Base-by-base conservation (phyloP, 2,888 invertebrate species). In the Gonocerus acuteangulatus region DNA sequence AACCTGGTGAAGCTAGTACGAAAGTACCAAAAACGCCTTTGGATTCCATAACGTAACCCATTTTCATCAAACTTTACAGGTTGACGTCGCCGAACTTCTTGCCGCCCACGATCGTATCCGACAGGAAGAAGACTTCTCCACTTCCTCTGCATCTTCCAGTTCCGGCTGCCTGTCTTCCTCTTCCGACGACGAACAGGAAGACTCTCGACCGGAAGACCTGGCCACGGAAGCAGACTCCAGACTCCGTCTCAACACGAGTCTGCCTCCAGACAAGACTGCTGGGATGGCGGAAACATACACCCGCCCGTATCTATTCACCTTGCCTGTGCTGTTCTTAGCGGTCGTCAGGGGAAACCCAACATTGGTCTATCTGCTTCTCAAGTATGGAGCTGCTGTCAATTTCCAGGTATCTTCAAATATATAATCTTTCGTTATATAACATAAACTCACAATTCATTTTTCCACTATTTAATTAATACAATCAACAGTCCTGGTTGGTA, bases 291-390 rank as follows among this genome's bases (percentile, higher is more conserved):
- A 74, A 34, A 75, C 75, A 58, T 79, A 80, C 68, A 76, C 75
- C 9, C 73, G 77, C 27, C 77, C 77, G 7, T 75, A 77, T 62
- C 72, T 82, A 27, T 76, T 79, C 69, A 75, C 76, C 11, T 72
- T 81, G 57, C 80, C 81, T 1, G 80, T 81, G n/a, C 71, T 82
- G 34, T 82, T 78, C 66, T 72, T 80, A 49, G 80, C 81, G 1
- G 79, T 80, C 4, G 76, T 77, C 39, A 73, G 76, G 22, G 78
- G 79, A 39, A 77, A 77, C 66, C 74, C 78, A 16, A 75, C 77
- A 51, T 75, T 79, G 54, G 76, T 80, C 19, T 74, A 77, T 39
- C 71, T 81, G 7, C 73, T 81, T 19, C 74, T 81, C 51, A 77
- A 78, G 64, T 77, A 78, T 69, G 81, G 80, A 34, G 81, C 81